Base-by-base conservation (phyloP, 2,888 invertebrate species). In the Busseola fusca region DNA sequence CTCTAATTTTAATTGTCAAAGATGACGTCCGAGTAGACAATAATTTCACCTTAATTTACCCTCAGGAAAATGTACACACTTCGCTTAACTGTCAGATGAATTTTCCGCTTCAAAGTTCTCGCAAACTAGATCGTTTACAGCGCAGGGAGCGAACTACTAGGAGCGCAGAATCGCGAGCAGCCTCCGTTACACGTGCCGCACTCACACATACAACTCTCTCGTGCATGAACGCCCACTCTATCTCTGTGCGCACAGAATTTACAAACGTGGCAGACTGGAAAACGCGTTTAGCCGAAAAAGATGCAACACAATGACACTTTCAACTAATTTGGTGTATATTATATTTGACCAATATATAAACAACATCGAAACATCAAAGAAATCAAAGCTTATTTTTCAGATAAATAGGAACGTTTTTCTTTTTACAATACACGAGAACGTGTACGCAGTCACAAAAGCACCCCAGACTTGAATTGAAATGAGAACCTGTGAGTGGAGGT, bases 71-170 rank as follows among this genome's bases (percentile, higher is more conserved):
- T 74, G 65, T 76, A 81, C 82, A 84, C 86, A 85, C 87, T 90
- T 87, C 89, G 84, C 87, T 88, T 87, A 87, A 86, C 89, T 89
- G 90, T 91, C 90, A 90, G 88, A 91, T 91, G 90, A 88, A 91
- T 91, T 91, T 92, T 92, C 92, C 90, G 88, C 91, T 88, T 89
- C 87, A 91, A 92, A 92, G 92, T 92, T 89, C 89, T 85, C 87
- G 87, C 88, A 90, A 92, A 92, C 92, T 91, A 91, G 91, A 92
- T 92, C 92, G 90, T 89, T 93, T 93, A 93, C 93, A 93, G 90
- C 92, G 89, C 76, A 83, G 87, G 88, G 91, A 86, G 87, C 87
- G 82, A 76, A 84, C 84, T 91, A 93, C 92, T 83, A 91, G 93
- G 92, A 74, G 80, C 69, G 86, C 90, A 92, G 89, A 81, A 80